Evolutionary conservation across 2,888 invertebrate species (phyloP).

Genomic region (Cheilosia grossa): DNA sequence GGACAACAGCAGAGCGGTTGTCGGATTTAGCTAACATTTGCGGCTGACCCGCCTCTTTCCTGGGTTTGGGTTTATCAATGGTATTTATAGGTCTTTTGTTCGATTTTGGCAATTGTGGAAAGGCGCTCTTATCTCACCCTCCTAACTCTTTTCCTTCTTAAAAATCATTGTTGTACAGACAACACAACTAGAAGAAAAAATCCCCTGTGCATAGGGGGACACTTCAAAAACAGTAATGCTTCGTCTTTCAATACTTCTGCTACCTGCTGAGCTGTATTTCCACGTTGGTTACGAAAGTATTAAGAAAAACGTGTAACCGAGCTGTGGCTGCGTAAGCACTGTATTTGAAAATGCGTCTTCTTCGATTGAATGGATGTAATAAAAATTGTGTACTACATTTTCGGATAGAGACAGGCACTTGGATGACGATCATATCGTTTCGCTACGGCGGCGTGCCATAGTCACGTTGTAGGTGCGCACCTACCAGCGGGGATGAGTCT

Average conservation of each 20-base stretch:
- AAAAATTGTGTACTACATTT: conserved; percentile 15
- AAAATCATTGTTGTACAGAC: too few species aligned
- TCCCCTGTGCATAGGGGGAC: too few species aligned
- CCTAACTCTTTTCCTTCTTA: neutral
- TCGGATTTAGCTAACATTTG: neutral
- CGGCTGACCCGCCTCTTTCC: conserved; percentile 5
- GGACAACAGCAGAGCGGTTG: neutral
- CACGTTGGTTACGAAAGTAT: neutral
- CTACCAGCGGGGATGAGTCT: neutral
- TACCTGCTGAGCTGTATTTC: conserved; percentile 2
- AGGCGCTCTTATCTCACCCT: neutral
- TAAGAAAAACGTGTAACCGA: neutral
- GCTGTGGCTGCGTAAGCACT: conserved; percentile 24
- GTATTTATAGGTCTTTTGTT: neutral
- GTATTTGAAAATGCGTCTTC: conserved; percentile 25
- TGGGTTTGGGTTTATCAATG: neutral
- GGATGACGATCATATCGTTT: neutral
- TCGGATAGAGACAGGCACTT: neutral
- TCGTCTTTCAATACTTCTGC: neutral
- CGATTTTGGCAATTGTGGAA: neutral
- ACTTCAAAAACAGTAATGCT: too few species aligned
- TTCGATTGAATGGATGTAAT: conserved; percentile 19
- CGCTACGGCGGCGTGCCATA: neutral
- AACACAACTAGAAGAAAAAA: too few species aligned
- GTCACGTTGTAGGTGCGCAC: neutral